These are phyloP conservation scores for Antechinus flavipes DNA, from an alignment of 2,113 vertebrate genomes.

Conservation along the genomic window DNA sequence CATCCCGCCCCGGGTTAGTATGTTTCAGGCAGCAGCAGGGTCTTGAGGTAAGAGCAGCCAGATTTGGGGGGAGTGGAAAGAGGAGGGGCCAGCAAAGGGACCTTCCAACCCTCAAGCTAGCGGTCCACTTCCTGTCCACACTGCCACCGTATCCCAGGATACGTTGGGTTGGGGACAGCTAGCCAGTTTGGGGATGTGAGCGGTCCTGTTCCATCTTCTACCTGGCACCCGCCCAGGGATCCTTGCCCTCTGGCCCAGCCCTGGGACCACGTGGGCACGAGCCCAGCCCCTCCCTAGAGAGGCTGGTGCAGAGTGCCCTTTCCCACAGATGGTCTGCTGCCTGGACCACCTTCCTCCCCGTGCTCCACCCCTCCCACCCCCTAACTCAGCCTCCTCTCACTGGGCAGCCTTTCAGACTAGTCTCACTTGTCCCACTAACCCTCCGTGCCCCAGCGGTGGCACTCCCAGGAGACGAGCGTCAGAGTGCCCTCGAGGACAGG, in stretches of 20 bases:
- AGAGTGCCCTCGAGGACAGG: background rate
- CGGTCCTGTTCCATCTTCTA: slow-evolving; percentile 1
- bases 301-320: background rate
- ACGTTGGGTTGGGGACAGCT: slow-evolving; percentile 25
- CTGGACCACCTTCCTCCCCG: slow-evolving; percentile 31
- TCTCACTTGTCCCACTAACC: background rate
- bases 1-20: slow-evolving; percentile 40
- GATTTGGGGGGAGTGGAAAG: background rate
- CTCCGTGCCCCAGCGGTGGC: background rate
- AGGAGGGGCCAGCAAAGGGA: slow-evolving; percentile 31
- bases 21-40: slow-evolving; percentile 23
- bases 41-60: background rate
- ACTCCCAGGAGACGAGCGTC: background rate
- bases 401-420: background rate
- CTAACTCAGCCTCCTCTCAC: background rate
- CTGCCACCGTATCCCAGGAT: slow-evolving; percentile 32
- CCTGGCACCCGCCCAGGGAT: background rate
- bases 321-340: slow-evolving; percentile 20
- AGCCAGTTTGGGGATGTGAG: slow-evolving; percentile 17
- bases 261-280: background rate
- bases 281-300: slow-evolving; percentile 6
- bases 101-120: slow-evolving; percentile 45
- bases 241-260: slow-evolving; percentile 25
- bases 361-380: background rate
- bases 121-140: slow-evolving; percentile 2